Evolutionary conservation across 2,113 vertebrate genomes (phyloP).

Genomic region (Antechinus flavipes): DNA sequence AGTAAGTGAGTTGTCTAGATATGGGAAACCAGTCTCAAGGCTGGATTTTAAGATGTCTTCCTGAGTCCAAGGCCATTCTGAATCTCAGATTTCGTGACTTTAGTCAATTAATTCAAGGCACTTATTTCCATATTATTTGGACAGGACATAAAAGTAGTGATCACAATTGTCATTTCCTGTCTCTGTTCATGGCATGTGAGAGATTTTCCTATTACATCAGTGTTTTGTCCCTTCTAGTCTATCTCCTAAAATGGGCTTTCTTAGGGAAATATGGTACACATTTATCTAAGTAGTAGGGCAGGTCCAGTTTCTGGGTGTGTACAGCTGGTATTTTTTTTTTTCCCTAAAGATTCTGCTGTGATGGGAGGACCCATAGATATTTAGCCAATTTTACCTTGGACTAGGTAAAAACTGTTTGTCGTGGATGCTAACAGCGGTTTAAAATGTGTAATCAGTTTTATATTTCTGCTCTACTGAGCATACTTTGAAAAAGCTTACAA

Average conservation of each 20-base stretch:
- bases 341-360: conserved; percentile 20
- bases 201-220: background rate
- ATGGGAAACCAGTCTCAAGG: background rate
- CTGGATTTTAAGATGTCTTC: background rate
- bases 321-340: conserved; percentile 27
- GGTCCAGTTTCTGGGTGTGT: conserved; percentile 22
- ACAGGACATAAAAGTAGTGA: background rate
- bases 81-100: background rate
- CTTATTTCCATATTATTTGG: background rate
- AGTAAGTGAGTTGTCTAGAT: background rate
- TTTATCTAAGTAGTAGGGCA: conserved; percentile 37
- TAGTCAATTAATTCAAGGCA: background rate
- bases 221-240: background rate
- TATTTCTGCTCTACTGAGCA: background rate
- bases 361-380: conserved; percentile 19
- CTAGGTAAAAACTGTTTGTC: conserved; percentile 29
- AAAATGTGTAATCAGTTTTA: conserved; percentile 28
- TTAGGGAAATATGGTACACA: background rate
- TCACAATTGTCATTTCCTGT: background rate
- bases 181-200: background rate
- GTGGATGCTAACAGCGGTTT: conserved; percentile 38
- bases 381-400: conserved; percentile 2
- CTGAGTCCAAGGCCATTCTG: background rate
- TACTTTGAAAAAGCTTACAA: conserved; percentile 38
- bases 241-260: background rate